These are phyloP conservation scores for Isaurus tuberculatus DNA, from an alignment of 92 coral and sea anemone species.

Conservation along the genomic window DNA sequence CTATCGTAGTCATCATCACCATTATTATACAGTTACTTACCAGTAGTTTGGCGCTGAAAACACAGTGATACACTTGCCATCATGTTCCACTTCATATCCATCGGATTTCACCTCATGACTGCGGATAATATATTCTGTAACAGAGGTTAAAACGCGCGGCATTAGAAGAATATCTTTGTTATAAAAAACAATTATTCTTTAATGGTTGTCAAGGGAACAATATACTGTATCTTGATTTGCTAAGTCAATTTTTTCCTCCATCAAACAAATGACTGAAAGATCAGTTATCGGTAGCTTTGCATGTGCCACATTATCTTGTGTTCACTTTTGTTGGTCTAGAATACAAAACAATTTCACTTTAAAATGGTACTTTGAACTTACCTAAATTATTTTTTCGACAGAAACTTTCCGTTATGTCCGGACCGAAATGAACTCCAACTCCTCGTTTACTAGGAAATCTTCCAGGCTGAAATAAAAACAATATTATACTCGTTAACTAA, in stretches of 20 bases:
- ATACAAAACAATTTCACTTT: not conserved
- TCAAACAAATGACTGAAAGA: too few species aligned
- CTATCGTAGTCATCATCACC: not conserved
- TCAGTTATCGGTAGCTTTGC: too few species aligned
- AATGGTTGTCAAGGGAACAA: not conserved
- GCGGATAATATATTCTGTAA: conserved; percentile 89
- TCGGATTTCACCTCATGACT: conserved; percentile 98
- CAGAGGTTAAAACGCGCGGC: not conserved
- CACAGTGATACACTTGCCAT: conserved; percentile 92
- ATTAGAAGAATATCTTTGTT: not conserved
- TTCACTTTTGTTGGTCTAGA: too few species aligned
- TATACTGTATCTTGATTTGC: not conserved
- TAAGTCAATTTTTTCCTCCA: not conserved
- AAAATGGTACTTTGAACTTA: conserved; percentile 34
- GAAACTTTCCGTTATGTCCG: conserved; percentile 90
- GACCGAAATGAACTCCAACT: conserved; percentile 96
- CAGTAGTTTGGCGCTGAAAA: conserved; percentile 99
- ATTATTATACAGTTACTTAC: conserved; percentile 47
- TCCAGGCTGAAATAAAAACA: conserved; percentile 68
- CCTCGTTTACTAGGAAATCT: conserved; percentile 97
- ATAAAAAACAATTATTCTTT: not conserved
- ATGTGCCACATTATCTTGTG: too few species aligned
- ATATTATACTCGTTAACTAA: not conserved
- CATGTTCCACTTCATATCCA: conserved; percentile 94
- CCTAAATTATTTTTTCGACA: conserved; percentile 87